A percentile compares a stretch with the other conserved stretches of the same genome.
Conservation (phyloP, 2,797 vertebrate genomes). For the Anabacerthia variegaticeps region DNA sequence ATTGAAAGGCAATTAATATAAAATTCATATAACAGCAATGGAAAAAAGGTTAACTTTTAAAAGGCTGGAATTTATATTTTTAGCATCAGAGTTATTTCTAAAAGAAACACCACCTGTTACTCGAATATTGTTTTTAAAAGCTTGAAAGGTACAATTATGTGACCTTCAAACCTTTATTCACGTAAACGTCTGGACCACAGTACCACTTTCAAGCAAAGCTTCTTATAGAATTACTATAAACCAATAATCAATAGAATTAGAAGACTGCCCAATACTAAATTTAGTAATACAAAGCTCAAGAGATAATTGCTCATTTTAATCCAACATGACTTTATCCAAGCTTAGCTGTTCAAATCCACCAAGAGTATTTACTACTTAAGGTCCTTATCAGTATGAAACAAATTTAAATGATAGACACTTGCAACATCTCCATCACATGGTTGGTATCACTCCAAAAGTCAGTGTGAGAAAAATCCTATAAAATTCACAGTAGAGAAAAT, state of each 20-base stretch:
- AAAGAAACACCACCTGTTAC: not conserved
- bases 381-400: not conserved
- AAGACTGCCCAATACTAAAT: constrained; percentile 26
- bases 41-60: not conserved
- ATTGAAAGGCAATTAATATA: not conserved
- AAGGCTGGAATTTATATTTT: not conserved
- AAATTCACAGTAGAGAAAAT: not conserved
- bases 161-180: constrained; percentile 46
- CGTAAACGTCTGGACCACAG: not conserved
- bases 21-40: not conserved
- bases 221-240: constrained; percentile 62
- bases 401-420: not conserved
- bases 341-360: constrained; percentile 55
- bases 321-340: constrained; percentile 64
- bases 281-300: constrained; percentile 46
- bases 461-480: not conserved
- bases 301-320: constrained; percentile 57
- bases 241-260: constrained; percentile 43
- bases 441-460: not conserved
- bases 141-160: not conserved
- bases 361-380: constrained; percentile 45
- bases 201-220: constrained; percentile 37
- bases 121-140: not conserved
- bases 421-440: not conserved
- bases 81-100: not conserved